Evolutionary conservation across 2,797 vertebrate species (phyloP).

Genomic region (Pempheris klunzingeri): DNA sequence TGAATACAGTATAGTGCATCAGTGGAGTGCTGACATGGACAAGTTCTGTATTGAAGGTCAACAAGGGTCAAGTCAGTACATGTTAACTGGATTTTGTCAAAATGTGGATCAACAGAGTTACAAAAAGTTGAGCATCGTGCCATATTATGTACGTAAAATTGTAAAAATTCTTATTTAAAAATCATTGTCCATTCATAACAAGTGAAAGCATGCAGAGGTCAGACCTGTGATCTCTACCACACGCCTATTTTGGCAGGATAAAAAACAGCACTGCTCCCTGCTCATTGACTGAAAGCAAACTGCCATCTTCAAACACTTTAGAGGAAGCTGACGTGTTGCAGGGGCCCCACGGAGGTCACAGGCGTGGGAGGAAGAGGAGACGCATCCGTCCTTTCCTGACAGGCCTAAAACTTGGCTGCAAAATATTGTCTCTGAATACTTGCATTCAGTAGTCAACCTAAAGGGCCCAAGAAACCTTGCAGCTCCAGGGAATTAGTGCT

Average conservation of each 20-base stretch:
- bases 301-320: conserved; percentile 69
- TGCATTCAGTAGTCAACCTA: no score
- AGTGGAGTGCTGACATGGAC: conserved; percentile 22
- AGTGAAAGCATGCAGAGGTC: conserved; percentile 38
- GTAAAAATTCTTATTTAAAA: neutral
- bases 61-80: conserved; percentile 29
- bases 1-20: conserved; percentile 31
- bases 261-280: conserved; percentile 47
- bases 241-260: conserved; percentile 53
- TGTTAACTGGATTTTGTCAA: conserved; percentile 4
- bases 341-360: conserved; percentile 79
- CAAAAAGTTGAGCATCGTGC: neutral
- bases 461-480: conserved; percentile 29
- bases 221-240: conserved; percentile 48
- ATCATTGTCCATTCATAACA: neutral
- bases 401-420: conserved; percentile 53
- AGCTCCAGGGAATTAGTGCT: conserved; percentile 17
- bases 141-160: neutral
- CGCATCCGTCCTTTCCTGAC: conserved; percentile 74
- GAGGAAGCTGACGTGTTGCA: conserved; percentile 81
- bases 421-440: conserved; percentile 50
- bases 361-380: conserved; percentile 80
- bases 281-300: conserved; percentile 63
- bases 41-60: conserved; percentile 40
- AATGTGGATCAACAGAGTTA: neutral